Percentiles rank a stretch among this genome's conserved stretches.
phyloP scores from a whole-genome alignment of 2,797 vertebrate species.

The Eulemur rubriventer region DNA sequence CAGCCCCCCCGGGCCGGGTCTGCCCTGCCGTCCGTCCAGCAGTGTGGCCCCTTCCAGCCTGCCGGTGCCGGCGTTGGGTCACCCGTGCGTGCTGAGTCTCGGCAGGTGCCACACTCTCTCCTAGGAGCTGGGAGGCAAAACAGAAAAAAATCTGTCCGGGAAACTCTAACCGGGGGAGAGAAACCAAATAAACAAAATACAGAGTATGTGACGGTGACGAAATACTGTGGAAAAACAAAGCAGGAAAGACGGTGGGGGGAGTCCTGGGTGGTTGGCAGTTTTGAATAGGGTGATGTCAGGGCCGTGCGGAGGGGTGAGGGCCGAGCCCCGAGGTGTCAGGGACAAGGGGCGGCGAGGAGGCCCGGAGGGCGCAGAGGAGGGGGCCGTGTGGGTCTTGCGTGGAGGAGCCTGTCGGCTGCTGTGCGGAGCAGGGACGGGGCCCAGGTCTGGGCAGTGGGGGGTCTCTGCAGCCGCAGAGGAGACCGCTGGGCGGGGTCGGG shows the following conservation, averaged over 20 bases:
- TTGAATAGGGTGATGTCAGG: not conserved
- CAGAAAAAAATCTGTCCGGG: not conserved
- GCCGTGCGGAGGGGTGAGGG: not conserved
- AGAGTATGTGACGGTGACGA: not conserved
- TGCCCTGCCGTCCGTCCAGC: not conserved
- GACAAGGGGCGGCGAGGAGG: not conserved
- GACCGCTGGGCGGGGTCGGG: fast-evolving
- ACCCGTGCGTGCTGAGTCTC: not conserved
- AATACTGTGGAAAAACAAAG: not conserved
- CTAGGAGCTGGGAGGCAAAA: not conserved
- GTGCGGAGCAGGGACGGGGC: not conserved
- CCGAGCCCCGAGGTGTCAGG: not conserved
- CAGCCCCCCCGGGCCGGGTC: fast-evolving
- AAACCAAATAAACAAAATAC: not conserved
- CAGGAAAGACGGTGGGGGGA: not conserved
- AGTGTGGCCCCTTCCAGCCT: not conserved
- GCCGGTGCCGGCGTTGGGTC: not conserved
- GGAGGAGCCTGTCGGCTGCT: too few relatives aligned
- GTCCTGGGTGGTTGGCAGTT: not conserved
- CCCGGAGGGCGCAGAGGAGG: not conserved
- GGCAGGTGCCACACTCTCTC: not conserved
- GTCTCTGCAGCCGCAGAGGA: not conserved
- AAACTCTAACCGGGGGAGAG: not conserved
- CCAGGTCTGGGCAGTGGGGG: fast-evolving
- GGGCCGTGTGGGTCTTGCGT: not conserved